phyloP scores from a whole-genome alignment of 2,113 vertebrate species.

The Bettongia penicillata region DNA sequence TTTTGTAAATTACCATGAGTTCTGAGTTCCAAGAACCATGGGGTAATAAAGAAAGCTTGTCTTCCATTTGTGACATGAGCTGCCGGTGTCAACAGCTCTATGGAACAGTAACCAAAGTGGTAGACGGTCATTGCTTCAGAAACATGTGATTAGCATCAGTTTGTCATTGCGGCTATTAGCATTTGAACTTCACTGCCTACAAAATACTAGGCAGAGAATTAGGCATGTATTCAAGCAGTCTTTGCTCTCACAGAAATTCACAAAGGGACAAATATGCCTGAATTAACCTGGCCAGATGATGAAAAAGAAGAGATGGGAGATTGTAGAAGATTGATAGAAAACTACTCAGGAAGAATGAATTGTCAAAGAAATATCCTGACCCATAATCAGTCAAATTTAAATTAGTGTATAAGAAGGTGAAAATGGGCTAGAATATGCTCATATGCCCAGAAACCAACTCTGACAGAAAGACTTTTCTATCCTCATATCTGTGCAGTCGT shows the following conservation, averaged over 20 bases:
- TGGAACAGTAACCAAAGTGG: not conserved
- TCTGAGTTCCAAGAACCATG: not conserved
- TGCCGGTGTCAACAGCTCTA: not conserved
- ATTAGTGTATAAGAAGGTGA: not conserved
- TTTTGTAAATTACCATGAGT: not conserved
- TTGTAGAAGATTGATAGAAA: not conserved
- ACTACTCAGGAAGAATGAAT: not conserved
- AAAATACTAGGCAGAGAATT: not conserved
- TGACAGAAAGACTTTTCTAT: not conserved
- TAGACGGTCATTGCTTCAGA: not conserved
- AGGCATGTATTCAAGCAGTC: not conserved
- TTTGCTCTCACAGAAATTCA: not conserved
- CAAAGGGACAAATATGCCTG: not conserved
- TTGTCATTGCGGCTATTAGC: not conserved
- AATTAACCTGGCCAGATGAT: not conserved
- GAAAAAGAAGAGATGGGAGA: not conserved
- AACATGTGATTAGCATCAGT: not conserved
- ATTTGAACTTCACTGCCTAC: not conserved
- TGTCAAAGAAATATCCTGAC: not conserved
- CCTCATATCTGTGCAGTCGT: not conserved
- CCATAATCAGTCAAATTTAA: not conserved
- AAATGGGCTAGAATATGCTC: not conserved
- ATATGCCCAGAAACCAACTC: not conserved
- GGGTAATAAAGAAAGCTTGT: not conserved
- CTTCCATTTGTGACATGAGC: not conserved